Percentiles rank a stretch among this genome's conserved stretches.
phyloP scores from a whole-genome alignment of 2,113 vertebrate genomes.

The Corythaixoides concolor region DNA sequence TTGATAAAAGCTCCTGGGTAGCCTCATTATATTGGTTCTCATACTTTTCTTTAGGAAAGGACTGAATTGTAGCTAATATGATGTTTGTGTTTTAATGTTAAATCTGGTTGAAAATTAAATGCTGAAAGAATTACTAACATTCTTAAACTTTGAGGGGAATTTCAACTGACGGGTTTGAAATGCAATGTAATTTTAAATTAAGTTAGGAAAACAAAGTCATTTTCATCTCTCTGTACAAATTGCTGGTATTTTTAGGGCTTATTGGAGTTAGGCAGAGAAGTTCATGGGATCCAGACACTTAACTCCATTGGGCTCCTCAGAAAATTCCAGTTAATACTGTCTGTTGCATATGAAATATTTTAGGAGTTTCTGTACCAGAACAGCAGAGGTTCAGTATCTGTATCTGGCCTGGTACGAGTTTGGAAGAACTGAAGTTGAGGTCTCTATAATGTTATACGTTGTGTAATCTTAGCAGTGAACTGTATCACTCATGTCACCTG shows the following conservation, averaged over 20 bases:
- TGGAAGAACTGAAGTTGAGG: background rate
- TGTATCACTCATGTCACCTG: background rate
- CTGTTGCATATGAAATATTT: background rate
- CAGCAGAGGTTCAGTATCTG: background rate
- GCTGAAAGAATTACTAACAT: background rate
- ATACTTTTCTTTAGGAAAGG: background rate
- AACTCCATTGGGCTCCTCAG: background rate
- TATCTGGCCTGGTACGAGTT: background rate
- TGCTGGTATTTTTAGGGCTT: background rate
- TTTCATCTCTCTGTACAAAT: background rate
- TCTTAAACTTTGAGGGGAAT: background rate
- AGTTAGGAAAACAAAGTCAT: background rate
- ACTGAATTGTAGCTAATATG: background rate
- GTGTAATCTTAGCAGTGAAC: background rate
- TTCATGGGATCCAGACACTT: background rate
- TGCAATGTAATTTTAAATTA: background rate
- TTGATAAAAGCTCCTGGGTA: background rate
- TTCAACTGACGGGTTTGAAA: background rate
- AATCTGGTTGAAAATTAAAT: background rate
- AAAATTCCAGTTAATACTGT: background rate
- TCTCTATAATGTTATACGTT: background rate
- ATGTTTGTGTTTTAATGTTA: background rate
- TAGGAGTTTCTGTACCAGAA: background rate
- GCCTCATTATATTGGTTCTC: background rate
- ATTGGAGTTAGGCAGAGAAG: background rate